A percentile compares a stretch with the other conserved stretches of the same genome.
These are phyloP conservation scores for Darevskia nairensis DNA, from an alignment of 2,797 vertebrate genomes.

Conservation along the genomic window DNA sequence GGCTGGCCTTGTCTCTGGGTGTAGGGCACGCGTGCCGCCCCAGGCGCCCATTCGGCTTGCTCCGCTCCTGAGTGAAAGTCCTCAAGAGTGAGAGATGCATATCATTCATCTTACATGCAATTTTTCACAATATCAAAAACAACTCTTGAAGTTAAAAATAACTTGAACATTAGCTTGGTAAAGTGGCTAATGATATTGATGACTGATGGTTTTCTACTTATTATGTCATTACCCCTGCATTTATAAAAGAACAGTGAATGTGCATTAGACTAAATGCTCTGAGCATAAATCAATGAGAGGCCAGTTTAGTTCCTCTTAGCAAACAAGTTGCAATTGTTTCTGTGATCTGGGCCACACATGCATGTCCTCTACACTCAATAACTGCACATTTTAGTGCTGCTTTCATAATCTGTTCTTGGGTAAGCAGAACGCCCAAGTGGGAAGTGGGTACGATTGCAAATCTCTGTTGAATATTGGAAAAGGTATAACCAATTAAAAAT, in stretches of 20 bases:
- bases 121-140: not conserved
- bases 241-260: not conserved
- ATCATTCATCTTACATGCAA: not conserved
- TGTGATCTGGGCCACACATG: not conserved
- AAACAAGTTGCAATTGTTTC: not conserved
- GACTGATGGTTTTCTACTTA: not conserved
- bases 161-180: too few relatives aligned
- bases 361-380: not conserved
- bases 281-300: not conserved
- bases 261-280: not conserved
- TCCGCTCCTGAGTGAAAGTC: too few relatives aligned
- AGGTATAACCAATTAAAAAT: too few relatives aligned
- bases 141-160: not conserved
- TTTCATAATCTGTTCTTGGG: too few relatives aligned
- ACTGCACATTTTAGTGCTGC: too few relatives aligned
- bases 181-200: not conserved
- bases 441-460: too few relatives aligned
- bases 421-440: too few relatives aligned
- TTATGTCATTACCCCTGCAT: not conserved
- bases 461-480: too few relatives aligned
- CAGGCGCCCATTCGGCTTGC: too few relatives aligned
- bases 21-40: rapidly evolving
- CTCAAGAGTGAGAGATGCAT: too few relatives aligned
- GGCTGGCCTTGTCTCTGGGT: too few relatives aligned
- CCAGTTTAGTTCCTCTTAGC: not conserved